Evolutionary conservation across 2,113 vertebrate species (phyloP), one percentile per base, ranked within the genome.

Genomic region (Muscicapa adusta): DNA sequence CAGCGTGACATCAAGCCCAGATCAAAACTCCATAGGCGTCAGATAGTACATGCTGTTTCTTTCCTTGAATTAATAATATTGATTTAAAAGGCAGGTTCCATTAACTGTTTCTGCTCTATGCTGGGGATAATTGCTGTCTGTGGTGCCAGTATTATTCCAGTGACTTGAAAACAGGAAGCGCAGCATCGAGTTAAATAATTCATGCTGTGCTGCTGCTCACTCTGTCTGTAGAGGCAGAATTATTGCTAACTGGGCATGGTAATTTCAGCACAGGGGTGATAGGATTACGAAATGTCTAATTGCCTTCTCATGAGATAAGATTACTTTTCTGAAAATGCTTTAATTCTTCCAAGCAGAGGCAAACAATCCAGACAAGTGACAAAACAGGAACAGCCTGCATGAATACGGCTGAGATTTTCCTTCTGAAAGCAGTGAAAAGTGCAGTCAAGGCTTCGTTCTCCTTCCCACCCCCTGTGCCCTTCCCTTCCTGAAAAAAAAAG

Each of bases 21-120:
- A 94, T 92, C 87, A 88, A 95, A 96, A 96, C 92, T 96, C 95
- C 92, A 97, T 77, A 93, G 95, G 95, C 92, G 25, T 94, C 94
- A 96, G 82, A 96, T 91, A 95, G 89, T 88, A 95, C 92, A 95
- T 86, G 89, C 91, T 95, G 91, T 75, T 94, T 96, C 85, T 94
- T 96, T 82, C 86, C 74, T 85, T 96, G 92, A 95, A 96, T 95
- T 96, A 93, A 96, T 90, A 94, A 88, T 94, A 96, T 95, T 96
- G 94, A 96, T 96, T 93, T 94, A 84, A 94, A 96, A 96, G 72
- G 85, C 93, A 94, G 91, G 91, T 85, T 94, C 70, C 79, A 86
- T 96, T 96, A 96, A 96, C 94, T 74, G 38, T 93, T 96, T 94
- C 90, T 86, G 65, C 89, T 81, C 95, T 91, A 65, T n/a, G 50